These are phyloP conservation scores for Chrosomus eos DNA, from an alignment of 2,797 vertebrate species.

Conservation along the genomic window DNA sequence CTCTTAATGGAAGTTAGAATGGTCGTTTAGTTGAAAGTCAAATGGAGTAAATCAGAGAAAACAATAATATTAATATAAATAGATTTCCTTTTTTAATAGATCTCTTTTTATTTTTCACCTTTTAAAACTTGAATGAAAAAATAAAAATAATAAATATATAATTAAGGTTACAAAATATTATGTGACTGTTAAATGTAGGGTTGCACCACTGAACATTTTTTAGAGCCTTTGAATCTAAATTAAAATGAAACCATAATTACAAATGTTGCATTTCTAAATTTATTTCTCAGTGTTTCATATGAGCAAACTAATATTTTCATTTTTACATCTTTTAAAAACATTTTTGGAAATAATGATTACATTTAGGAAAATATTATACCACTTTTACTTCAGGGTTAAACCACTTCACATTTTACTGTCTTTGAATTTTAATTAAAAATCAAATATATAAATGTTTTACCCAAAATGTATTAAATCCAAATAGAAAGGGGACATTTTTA, in stretches of 20 bases:
- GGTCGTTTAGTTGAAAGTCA: neutral
- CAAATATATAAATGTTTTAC: neutral
- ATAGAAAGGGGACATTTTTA: neutral
- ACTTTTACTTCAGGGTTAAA: neutral
- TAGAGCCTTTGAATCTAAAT: neutral
- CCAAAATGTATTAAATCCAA: neutral
- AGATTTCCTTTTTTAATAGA: neutral
- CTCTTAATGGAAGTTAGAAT: neutral
- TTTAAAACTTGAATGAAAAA: neutral
- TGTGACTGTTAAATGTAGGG: neutral
- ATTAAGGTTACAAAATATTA: neutral
- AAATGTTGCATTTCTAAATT: neutral
- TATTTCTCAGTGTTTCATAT: neutral
- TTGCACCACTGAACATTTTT: neutral
- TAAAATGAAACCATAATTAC: neutral
- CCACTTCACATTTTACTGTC: neutral
- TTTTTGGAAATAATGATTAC: neutral
- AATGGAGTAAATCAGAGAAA: neutral
- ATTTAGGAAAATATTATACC: neutral
- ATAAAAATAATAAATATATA: neutral
- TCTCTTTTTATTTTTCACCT: neutral
- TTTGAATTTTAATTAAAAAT: no score
- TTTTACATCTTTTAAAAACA: no score
- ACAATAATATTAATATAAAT: neutral
- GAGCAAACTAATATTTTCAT: neutral